phyloP scores from a whole-genome alignment of 2,888 invertebrate genomes.

The Incurvaria masculella region DNA sequence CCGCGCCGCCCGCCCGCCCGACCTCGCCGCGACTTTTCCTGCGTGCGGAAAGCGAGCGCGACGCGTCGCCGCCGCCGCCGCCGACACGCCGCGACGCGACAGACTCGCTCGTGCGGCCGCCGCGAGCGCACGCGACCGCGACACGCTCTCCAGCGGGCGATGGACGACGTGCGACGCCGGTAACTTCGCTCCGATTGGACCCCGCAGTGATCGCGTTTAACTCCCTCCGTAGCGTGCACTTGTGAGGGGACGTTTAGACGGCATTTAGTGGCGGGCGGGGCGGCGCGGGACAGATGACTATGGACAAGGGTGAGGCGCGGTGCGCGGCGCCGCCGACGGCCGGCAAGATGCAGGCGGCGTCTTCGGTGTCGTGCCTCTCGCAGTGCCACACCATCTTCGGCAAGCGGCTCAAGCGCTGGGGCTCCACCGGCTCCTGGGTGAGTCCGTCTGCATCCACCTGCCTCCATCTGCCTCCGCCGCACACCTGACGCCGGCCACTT shows the following conservation, averaged over 20 bases:
- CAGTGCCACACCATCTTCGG: constrained; percentile 65
- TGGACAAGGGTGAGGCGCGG: constrained; percentile 43
- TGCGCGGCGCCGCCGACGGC: too few relatives aligned
- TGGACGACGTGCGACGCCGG: constrained; percentile 2
- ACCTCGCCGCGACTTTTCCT: not conserved
- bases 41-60: not conserved
- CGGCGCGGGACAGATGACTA: constrained; percentile 29
- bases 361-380: constrained; percentile 50
- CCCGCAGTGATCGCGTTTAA: not conserved
- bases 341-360: constrained; percentile 49
- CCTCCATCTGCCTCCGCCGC: not conserved
- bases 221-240: not conserved
- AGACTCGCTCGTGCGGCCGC: constrained; percentile 26
- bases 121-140: constrained; percentile 28
- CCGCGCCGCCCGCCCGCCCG: not conserved
- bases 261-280: too few relatives aligned
- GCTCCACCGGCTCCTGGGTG: constrained; percentile 74
- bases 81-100: constrained; percentile 17
- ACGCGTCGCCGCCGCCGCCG: too few relatives aligned
- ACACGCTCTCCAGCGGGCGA: constrained; percentile 13
- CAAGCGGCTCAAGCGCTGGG: constrained; percentile 66
- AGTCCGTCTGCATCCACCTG: constrained; percentile 20
- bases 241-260: not conserved
- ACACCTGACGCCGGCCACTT: too few relatives aligned
- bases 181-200: constrained; percentile 2